Evolutionary conservation across 2,113 vertebrate species (phyloP), one percentile per base, ranked within the genome.

Genomic region (Chitala chitala): DNA sequence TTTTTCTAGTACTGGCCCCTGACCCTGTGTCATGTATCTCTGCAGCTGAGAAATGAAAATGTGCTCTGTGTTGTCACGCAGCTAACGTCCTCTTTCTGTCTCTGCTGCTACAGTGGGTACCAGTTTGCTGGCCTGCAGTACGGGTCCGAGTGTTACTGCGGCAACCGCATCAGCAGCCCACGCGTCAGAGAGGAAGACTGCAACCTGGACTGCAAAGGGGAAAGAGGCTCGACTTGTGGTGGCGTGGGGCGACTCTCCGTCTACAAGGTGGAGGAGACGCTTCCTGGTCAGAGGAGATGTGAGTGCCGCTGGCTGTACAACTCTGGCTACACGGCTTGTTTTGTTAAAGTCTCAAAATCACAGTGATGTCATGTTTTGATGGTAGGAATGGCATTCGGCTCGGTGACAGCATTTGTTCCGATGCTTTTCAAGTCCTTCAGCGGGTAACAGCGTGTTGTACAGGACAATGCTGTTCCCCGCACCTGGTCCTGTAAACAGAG

Each of bases 81-180:
- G 13, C 2, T 31, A 15, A 15, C 46, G 22, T 20, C 46, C 68
- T 24, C 12, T 26, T 51, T 29, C 17, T 40, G 15, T 33, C 42
- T 1, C 74, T 75, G n/a, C 78, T 10, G 50, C 76, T 24, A 0
- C 90, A 98, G 96, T 83, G 92, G 95, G 20, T 98, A 94, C 77
- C 76, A 82, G 79, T 98, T 92, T 0, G 95, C 96, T 0, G 96
- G 96, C 0, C 84, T 98, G 86, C 94, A 94, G 0, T 93, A 90
- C 0, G 96, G 96, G 10, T 90, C 95, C 0, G 96, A 98, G 83
- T 98, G 96, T 82, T 95, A 94, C 88, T 98, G 96, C 0, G 96
- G 96, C 74, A 98, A 98, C 86, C 80, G 79, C 13, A 90, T 98
- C 31, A 92, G 92, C 0, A 83, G 78, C 0, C 72, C 69, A 0